Base-by-base conservation (phyloP, 2,113 vertebrate genomes). In the Pteronura brasiliensis region DNA sequence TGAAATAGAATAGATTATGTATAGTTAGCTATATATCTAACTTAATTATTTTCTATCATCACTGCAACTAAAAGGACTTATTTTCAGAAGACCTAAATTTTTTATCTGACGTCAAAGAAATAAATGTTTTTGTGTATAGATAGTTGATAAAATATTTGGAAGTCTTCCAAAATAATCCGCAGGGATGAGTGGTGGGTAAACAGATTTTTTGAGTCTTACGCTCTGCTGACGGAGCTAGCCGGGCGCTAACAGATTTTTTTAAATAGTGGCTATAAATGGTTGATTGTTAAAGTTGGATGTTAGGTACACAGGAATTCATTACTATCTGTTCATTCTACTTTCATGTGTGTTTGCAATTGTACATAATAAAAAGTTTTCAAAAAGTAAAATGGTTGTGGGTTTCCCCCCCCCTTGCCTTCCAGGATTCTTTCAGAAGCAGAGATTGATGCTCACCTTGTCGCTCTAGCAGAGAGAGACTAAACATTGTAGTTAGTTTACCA, bases 351-450 rank as follows among this genome's bases (percentile, higher is more conserved):
- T 95, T 65, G 21, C 55, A 79, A 84, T 85, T 92, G 90, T 92
- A 29, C 55, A 27, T 87, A 96, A 90, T 87, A 90, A 89, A 92
- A 76, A 29, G 23, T 36, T 69, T n/a, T 91, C 59, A 74, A 76
- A 34, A 88, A 93, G 31, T 96, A 89, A 77, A 92, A 49, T 52
- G 39, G 10, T 90, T 97, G 52, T 82, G 79, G 44, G 7, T 11
- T 86, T 93, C 72, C 96, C 96, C 96, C 96, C 96, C 82, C 91
- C 97, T 96, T 97, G 57, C 61, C 86, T 98, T 99, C 92, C 98
- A 99, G 99, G 99, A 99, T 99, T 96, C 99, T 99, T 97, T 99
- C 99, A 98, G 99, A 99, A 98, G 98, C 99, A 63, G 99, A 99
- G 98, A 99, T 99, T 95, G 99, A 99, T 92, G 88, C 98, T 96